Base-by-base conservation (phyloP, 37 sponge, comb jelly and placozoan genomes). In the Amphimedon queenslandica region DNA sequence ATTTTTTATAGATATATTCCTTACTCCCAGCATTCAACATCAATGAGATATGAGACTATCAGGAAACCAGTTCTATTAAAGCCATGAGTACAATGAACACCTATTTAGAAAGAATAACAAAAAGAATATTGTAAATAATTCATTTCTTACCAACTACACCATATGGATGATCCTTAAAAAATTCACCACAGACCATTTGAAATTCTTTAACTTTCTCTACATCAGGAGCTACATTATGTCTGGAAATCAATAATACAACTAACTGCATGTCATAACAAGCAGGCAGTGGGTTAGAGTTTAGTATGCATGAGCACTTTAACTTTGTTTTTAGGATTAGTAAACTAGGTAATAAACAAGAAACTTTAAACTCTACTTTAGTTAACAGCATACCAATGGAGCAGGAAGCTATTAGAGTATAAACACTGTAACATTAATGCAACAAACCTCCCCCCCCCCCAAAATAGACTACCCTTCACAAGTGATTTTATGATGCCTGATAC, bases 61-160 rank as follows among this genome's bases (percentile, higher is more conserved):
- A 96, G 81, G 60, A 96, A 92, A 21, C 99, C 99, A 18, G 99
- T 98, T 57, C 99, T 76, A 75, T 98, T 98, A 88, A 92, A 98
- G 20, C 99, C 99, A 69, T 98, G 99, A 35, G 99, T 98, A 56
- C 99, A 98, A 84, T 98, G 99, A 16, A 98, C 87, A 16, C 93
- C 96, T 83, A 76, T n/a, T n/a, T n/a, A n/a, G n/a, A n/a, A n/a
- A n/a, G n/a, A n/a, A n/a, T n/a, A n/a, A n/a, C n/a, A n/a, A n/a
- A n/a, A n/a, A n/a, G n/a, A n/a, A n/a, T n/a, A n/a, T n/a, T n/a
- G n/a, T n/a, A n/a, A n/a, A n/a, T n/a, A n/a, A n/a, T n/a, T n/a
- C n/a, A n/a, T n/a, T n/a, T n/a, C n/a, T n/a, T n/a, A 88, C 93
- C 93, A 27, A 90, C 70, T 25, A 94, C 55, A n/a, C 82, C 70